Evolutionary conservation across 2,888 invertebrate genomes (phyloP), one percentile per base, ranked within the genome.

Genomic region (Phengaris arion): DNA sequence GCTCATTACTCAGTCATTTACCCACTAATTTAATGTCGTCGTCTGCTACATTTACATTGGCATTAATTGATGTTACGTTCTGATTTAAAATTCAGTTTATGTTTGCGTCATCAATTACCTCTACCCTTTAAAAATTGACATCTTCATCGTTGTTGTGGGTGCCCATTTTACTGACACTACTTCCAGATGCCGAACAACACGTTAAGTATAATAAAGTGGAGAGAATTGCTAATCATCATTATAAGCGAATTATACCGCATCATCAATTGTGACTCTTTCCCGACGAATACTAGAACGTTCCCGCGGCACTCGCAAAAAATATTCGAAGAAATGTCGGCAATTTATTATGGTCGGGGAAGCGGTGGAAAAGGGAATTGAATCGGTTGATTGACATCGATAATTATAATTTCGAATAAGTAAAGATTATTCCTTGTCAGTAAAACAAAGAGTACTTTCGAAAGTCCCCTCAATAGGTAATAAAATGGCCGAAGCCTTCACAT

Each of bases 341-440:
- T 72, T 72, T 54, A 72, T 72, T 52, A 54, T 8, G 52, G 72
- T 35, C 35, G 72, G 45, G 9, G 74, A 64, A 76, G 59, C 73
- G 45, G 70, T 48, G 46, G 55, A 54, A 48, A 59, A 22, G 52
- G 35, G 52, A 72, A 72, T 72, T 72, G 74, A 76, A 75, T 78
- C 75, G 72, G 74, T 74, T 76, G 48, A 77, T 74, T 77, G 72
- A 79, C 73, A 76, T 59, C 68, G 74, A 77, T 77, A 77, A 77
- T 76, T 77, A 78, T 79, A 52, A 72, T 77, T 77, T 73, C 68
- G 68, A 75, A 76, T 77, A 75, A 74, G 74, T 68, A 75, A 76
- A 68, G 75, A 77, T 68, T 76, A 74, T 74, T 76, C 75, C 76
- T 57, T 75, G 75, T 74, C 74, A 59, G 68, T 72, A 75, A 76